These are phyloP conservation scores for Polietes domitor DNA, from an alignment of 2,888 invertebrate genomes.

Conservation along the genomic window DNA sequence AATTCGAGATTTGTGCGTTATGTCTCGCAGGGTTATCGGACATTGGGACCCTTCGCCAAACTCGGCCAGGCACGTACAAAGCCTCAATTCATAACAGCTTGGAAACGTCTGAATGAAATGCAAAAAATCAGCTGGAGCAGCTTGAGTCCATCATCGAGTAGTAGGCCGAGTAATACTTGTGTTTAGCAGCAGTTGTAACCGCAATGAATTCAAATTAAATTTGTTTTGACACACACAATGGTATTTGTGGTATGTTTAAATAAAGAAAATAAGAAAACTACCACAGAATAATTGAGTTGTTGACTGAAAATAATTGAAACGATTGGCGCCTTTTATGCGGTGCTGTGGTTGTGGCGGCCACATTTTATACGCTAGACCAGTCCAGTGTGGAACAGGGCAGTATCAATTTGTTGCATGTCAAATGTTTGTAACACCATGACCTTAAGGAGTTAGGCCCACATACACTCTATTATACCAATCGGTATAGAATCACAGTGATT, in stretches of 20 bases:
- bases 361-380: no score
- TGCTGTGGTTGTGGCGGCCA: not conserved
- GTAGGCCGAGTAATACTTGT: constrained; percentile 36
- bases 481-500: no score
- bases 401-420: no score
- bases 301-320: not conserved
- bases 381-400: no score
- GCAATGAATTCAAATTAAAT: not conserved
- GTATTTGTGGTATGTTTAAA: not conserved
- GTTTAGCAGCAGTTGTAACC: constrained; percentile 53
- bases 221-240: not conserved
- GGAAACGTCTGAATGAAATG: constrained; percentile 75
- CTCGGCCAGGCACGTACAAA: constrained; percentile 75
- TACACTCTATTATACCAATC: no score
- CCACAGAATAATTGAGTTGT: constrained; percentile 26
- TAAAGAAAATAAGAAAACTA: not conserved
- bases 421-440: no score
- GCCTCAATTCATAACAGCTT: constrained; percentile 74
- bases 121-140: constrained; percentile 72
- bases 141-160: constrained; percentile 57
- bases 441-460: no score
- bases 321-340: not conserved
- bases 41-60: constrained; percentile 79
- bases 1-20: constrained; percentile 75
- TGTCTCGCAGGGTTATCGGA: constrained; percentile 76